Base-by-base conservation (phyloP, 2,113 vertebrate species). In the Tonatia bakeri region DNA sequence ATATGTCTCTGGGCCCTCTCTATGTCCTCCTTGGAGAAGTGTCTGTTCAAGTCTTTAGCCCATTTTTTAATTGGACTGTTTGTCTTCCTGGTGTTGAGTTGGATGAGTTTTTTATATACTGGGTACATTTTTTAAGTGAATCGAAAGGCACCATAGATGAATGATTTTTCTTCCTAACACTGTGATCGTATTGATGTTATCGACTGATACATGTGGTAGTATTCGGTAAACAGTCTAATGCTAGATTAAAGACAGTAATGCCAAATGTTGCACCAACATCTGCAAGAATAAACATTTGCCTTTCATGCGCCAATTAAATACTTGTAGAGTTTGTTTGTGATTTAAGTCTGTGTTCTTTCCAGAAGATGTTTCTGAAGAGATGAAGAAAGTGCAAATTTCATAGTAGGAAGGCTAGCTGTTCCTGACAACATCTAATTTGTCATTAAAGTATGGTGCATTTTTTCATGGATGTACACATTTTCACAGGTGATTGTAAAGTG, bases 401-500 rank as follows among this genome's bases (percentile, higher is more conserved):
- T 61, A 76, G n/a, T 76, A 52, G 59, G 59, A 36, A 69, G 47
- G 19, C 56, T 79, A 69, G 69, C 79, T 81, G 45, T 91, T 77
- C 43, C 33, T 56, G 40, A 76, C 24, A 52, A 52, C 50, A 84
- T 95, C 76, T 79, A 87, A n/a, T 87, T 47, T 92, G 75, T 76
- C 50, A 54, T 81, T 76, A n/a, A 94, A 95, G 65, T 94, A 54
- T 80, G 77, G 59, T 94, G 38, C 8, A 59, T 91, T 91, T 87
- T 87, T 91, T 90, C 12, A 47, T 95, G 59, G 79, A 33, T 92
- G 54, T 77, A 59, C 40, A 67, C 16, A 22, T 93, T 96, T 93
- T 97, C 96, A 67, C 97, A 99, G 98, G 26, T 96, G 81, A 76
- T 89, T 95, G 36, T 84, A 95, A 92, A 95, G 65, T 77, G 95